Evolutionary conservation across 2,113 vertebrate genomes (phyloP), one percentile per base, ranked within the genome.

Genomic region (Engraulis encrasicolus): DNA sequence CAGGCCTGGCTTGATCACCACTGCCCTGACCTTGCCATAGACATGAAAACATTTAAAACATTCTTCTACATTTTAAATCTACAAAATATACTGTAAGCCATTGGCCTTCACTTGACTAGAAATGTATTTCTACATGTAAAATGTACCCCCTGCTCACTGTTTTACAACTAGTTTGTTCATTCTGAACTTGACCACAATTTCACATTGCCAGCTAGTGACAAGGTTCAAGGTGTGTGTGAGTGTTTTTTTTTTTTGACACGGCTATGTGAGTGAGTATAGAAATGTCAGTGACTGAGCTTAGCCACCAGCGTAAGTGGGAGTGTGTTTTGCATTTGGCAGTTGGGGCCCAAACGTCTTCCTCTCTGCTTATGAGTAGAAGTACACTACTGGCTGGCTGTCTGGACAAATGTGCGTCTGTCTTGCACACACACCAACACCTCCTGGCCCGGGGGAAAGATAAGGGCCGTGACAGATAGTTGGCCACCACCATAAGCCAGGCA

Each of bases 361-460:
- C 11, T 74, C 27, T 74, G 27, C 31, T 19, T 34, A 14, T 31
- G 27, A 15, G 66, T 74, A 31, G 66, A 74, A 34, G 58, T n/a
- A 23, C 34, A 19, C 66, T 74, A 31, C 34, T 3, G 66, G 31
- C 2, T 34, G 31, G 66, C 66, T 74, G 12, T 9, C 66, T 74
- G 66, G 27, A 15, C 15, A 14, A 74, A 15, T 74, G 66, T 48
- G 78, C 52, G 79, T 85, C 84, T 78, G 50, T 19, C 78, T 82
- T 82, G 71, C 81, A 78, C 84, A 85, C 50, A 78, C 80, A 85
- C n/a, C 77, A 85, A 85, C 50, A 79, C 84, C 84, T 82, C 81
- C 71, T 40, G n/a, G n/a, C n/a, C n/a, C n/a, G n/a, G 71, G 66
- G 45, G 58, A 78, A 11, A 82, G 80, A 81, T 81, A 85, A 82